Percentiles rank a stretch among this genome's conserved stretches.
Conservation (phyloP, 2,113 vertebrate species). For the Macrotus californicus region DNA sequence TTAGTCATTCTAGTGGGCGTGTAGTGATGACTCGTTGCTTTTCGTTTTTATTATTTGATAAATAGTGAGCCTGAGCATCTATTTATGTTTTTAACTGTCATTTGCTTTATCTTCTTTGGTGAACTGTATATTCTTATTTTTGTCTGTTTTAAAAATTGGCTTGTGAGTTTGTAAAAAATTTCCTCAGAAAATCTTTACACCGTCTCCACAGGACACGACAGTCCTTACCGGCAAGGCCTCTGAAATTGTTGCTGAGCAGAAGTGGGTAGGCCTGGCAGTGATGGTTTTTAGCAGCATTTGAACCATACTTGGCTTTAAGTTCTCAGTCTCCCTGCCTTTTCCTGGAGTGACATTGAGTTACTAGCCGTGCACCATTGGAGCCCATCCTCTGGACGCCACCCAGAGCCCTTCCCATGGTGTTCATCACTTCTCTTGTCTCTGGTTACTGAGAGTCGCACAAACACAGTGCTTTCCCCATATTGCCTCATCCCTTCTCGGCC, state of each 20-base stretch:
- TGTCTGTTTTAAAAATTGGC: background rate
- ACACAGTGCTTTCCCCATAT: accelerated
- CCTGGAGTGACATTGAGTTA: background rate
- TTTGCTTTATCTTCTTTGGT: background rate
- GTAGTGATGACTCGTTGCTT: background rate
- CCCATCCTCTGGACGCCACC: background rate
- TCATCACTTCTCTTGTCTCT: background rate
- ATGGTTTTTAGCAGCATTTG: background rate
- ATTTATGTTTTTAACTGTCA: background rate
- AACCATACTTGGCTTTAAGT: background rate
- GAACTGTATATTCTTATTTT: background rate
- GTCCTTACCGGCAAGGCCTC: background rate
- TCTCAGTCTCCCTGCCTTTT: background rate
- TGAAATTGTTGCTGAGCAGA: background rate
- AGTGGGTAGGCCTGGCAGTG: background rate
- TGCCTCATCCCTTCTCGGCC: background rate
- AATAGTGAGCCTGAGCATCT: background rate
- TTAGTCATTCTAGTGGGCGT: background rate
- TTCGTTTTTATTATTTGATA: background rate
- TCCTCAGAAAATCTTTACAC: background rate
- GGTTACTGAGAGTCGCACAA: background rate
- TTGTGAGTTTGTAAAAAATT: background rate
- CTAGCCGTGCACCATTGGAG: background rate
- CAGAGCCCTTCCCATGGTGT: background rate
- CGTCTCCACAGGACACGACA: background rate